Evolutionary conservation across 2,113 vertebrate species (phyloP).

Genomic region (Ardeotis arabs): DNA sequence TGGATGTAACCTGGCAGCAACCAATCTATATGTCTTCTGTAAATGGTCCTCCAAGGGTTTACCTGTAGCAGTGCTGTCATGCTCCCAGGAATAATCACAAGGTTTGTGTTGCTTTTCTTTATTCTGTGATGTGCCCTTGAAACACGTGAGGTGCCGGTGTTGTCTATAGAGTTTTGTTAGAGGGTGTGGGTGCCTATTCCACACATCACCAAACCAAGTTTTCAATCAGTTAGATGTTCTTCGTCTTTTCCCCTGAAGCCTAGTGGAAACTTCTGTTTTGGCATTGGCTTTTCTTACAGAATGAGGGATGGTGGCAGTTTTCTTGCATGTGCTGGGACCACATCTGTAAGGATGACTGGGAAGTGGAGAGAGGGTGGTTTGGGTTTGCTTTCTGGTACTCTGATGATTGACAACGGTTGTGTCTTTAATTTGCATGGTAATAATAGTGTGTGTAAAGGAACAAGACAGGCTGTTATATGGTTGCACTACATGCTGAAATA

Average conservation of each 20-base stretch:
- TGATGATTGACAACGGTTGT: fast-evolving
- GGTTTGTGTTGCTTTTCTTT: slow-evolving; percentile 65
- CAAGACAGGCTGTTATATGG: neutral
- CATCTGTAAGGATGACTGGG: neutral
- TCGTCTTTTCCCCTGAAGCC: neutral
- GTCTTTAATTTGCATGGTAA: neutral
- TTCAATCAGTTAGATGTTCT: neutral
- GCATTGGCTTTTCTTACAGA: neutral
- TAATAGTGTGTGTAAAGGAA: neutral
- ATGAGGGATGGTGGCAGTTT: neutral
- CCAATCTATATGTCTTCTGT: slow-evolving; percentile 60
- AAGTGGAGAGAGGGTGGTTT: neutral
- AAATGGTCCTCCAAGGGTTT: slow-evolving; percentile 68
- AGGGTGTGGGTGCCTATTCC: neutral
- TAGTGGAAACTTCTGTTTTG: neutral
- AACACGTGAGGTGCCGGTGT: neutral
- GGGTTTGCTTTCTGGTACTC: neutral
- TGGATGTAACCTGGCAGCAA: slow-evolving; percentile 64
- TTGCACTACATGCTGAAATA: neutral
- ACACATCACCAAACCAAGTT: neutral
- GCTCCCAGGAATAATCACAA: slow-evolving; percentile 71
- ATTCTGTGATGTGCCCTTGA: neutral
- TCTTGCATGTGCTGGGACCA: neutral
- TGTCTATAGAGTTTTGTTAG: neutral
- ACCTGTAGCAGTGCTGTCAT: slow-evolving; percentile 70